phyloP scores from a whole-genome alignment of 2,113 vertebrate genomes.

The Sylvicapra grimmia region DNA sequence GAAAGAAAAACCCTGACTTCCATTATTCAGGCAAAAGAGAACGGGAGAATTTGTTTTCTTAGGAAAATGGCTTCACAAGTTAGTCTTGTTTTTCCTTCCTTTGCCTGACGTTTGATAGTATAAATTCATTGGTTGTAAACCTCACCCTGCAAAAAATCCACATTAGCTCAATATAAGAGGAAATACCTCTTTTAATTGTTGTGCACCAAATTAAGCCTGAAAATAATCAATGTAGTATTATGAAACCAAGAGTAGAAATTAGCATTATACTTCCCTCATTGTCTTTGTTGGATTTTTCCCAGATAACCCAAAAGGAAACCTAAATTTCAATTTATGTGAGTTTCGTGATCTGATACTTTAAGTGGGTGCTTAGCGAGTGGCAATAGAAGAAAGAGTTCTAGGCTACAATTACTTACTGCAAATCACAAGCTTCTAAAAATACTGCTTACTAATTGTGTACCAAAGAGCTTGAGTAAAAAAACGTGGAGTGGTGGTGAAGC shows the following conservation, averaged over 20 bases:
- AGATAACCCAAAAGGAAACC: conserved; percentile 39
- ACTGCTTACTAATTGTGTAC: conserved; percentile 68
- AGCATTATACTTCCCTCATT: background rate
- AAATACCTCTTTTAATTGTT: background rate
- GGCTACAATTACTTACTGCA: conserved; percentile 59
- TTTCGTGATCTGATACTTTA: conserved; percentile 53
- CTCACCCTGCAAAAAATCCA: background rate
- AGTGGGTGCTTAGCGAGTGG: conserved; percentile 58
- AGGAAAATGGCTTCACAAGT: background rate
- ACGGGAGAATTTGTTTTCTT: background rate
- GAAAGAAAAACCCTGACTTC: background rate
- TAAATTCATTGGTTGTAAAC: background rate
- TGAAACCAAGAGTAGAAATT: conserved; percentile 30
- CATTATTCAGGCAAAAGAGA: background rate
- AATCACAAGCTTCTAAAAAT: conserved; percentile 69
- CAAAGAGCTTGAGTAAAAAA: conserved; percentile 64
- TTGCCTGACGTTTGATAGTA: conserved; percentile 2
- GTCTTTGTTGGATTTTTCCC: background rate
- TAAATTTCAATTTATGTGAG: conserved; percentile 8
- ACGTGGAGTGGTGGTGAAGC: background rate
- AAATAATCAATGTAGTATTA: conserved; percentile 34
- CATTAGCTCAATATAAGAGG: background rate
- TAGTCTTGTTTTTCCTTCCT: conserved; percentile 19
- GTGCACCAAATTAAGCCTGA: background rate
- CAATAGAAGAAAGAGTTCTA: conserved; percentile 51